Conservation (phyloP, 2,113 vertebrate genomes). For the Thalassarche chlororhynchos region DNA sequence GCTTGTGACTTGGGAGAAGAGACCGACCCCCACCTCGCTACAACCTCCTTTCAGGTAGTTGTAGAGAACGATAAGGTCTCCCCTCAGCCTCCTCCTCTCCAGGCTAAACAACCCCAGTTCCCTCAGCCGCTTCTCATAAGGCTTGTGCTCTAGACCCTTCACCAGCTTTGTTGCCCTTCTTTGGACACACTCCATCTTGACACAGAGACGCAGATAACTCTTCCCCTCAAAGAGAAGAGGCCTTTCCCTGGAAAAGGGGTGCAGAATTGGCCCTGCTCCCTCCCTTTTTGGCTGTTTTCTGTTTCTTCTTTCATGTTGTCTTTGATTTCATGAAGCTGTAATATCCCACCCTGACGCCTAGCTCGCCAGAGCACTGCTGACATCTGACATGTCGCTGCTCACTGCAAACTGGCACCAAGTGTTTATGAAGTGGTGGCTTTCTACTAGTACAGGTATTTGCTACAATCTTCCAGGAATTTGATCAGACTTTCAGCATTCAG, state of each 20-base stretch:
- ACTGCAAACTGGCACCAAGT: rapidly evolving
- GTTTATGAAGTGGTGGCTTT: neutral
- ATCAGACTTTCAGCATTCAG: neutral
- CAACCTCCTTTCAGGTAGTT: too few species aligned
- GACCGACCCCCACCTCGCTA: too few species aligned
- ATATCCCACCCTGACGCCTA: neutral
- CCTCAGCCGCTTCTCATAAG: neutral
- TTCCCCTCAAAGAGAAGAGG: neutral
- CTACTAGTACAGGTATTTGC: neutral
- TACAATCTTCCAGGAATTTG: neutral
- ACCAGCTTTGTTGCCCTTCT: neutral
- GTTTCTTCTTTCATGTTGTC: neutral
- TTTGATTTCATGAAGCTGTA: neutral
- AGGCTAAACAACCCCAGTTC: neutral
- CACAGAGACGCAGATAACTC: neutral
- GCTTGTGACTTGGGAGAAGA: too few species aligned
- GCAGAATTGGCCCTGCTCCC: neutral
- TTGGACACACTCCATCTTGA: neutral
- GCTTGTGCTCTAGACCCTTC: neutral
- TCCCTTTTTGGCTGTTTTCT: neutral
- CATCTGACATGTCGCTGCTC: neutral
- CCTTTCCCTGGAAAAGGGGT: neutral
- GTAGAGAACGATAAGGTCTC: neutral
- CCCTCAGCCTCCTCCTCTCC: neutral
- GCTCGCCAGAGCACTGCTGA: neutral